Conservation (phyloP, 2,113 vertebrate genomes). For the Nibea albiflora region DNA sequence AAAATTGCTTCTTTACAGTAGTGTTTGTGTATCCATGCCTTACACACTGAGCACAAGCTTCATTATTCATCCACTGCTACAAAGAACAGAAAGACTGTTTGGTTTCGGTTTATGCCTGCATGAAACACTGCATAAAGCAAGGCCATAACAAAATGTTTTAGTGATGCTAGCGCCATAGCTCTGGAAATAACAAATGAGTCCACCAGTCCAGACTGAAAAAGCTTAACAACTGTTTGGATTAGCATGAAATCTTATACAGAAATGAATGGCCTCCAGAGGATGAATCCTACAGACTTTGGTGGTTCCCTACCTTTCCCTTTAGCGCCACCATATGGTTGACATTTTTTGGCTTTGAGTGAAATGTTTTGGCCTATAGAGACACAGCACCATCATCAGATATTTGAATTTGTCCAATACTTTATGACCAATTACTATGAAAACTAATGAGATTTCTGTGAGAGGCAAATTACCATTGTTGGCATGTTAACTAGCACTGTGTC, state of each 20-base stretch:
- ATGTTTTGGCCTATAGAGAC: too few relatives aligned
- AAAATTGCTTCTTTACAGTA: constrained; percentile 44
- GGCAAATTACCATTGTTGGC: too few relatives aligned
- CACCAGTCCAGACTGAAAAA: background rate
- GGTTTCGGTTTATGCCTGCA: background rate
- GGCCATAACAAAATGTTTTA: constrained; percentile 1
- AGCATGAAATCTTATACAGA: background rate
- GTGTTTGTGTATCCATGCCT: constrained; percentile 45
- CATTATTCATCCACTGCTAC: constrained; percentile 36
- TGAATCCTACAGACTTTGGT: background rate
- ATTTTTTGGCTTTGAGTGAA: too few relatives aligned
- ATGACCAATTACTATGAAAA: background rate
- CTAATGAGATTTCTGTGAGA: background rate
- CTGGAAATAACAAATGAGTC: background rate
- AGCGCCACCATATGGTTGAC: too few relatives aligned
- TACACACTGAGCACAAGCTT: constrained; percentile 18
- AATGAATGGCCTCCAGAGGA: background rate
- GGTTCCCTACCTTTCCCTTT: background rate
- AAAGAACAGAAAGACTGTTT: constrained; percentile 7
- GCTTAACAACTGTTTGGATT: background rate
- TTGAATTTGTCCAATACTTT: background rate
- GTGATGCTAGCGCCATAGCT: background rate
- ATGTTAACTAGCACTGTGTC: background rate
- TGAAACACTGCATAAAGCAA: background rate
- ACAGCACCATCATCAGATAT: background rate